Base-by-base conservation (phyloP, 2,888 invertebrate genomes). In the Plemyria rubiginata region DNA sequence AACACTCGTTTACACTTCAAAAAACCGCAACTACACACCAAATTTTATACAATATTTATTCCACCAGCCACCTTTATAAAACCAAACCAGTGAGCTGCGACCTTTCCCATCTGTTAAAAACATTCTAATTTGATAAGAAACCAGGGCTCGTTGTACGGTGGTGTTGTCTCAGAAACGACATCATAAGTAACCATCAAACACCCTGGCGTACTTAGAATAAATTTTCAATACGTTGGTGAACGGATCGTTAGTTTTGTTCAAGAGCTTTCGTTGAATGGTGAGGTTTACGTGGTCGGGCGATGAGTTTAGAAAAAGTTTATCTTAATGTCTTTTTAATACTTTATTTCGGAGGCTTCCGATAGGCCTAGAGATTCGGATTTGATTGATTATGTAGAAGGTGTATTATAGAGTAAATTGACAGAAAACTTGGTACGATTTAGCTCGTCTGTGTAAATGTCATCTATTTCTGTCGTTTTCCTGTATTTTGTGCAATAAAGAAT, bases 181-280 rank as follows among this genome's bases (percentile, higher is more conserved):
- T 78, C 85, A 85, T 90, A 90, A 87, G 82, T 89, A 86, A 90
- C 90, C 86, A 87, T 87, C 85, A 86, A 82, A 81, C 83, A 76
- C 83, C 80, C 83, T 75, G 76, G 77, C 84, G 87, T 90, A 87
- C 86, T 89, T 84, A 85, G 90, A 89, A 92, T 92, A 92, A 91
- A 92, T 92, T 90, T 92, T 89, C 91, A 89, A 92, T 90, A 88
- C 86, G 80, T 61, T 70, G 72, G 70, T 79, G 79, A 80, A 83
- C 77, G 84, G 82, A 73, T 86, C 90, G 90, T 91, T 91, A 88
- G 86, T 90, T 88, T 86, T 83, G 75, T 84, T 86, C 84, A 85
- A 81, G 82, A 81, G 85, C 79, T 81, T 80, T 78, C 72, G 67
- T 70, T 72, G 78, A 77, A 80, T 80, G 77, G 72, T 71, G 68